Evolutionary conservation across 2,797 vertebrate species (phyloP).

Genomic region (Acipenser ruthenus): DNA sequence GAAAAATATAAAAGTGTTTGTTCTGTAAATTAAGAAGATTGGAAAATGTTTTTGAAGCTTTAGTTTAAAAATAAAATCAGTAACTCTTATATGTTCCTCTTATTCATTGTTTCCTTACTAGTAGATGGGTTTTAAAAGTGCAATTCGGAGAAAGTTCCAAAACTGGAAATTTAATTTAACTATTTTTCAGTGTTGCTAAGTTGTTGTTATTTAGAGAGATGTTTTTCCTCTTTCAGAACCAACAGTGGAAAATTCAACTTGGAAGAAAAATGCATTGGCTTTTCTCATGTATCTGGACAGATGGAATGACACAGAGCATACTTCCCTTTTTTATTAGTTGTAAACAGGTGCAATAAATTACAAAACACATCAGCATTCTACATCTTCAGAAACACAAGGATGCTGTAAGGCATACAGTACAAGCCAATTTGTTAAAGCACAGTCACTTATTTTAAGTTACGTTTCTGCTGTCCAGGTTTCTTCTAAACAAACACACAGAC

Average conservation of each 20-base stretch:
- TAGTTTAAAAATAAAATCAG: constrained; percentile 11
- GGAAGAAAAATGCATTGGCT: background rate
- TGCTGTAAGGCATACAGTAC: background rate
- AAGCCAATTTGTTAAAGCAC: background rate
- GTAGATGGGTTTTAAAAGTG: background rate
- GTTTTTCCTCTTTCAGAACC: too few species aligned
- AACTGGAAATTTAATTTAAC: background rate
- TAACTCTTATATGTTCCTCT: background rate
- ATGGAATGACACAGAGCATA: too few species aligned
- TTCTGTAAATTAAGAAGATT: constrained; percentile 12
- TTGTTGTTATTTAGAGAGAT: too few species aligned
- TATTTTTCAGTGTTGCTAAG: too few species aligned
- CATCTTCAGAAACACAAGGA: background rate
- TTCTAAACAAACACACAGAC: background rate
- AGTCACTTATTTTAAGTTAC: background rate
- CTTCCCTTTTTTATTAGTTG: background rate
- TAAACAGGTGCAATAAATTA: background rate
- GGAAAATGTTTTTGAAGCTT: constrained; percentile 12
- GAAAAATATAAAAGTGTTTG: constrained; percentile 9
- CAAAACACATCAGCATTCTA: background rate
- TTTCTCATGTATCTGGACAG: too few species aligned
- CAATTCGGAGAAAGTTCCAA: background rate
- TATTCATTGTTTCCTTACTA: background rate
- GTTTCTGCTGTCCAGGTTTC: too few species aligned
- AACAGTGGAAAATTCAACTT: too few species aligned